A percentile compares a stretch with the other conserved stretches of the same genome.
Evolutionary conservation across 2,113 vertebrate species (phyloP).

Genomic region (Gnathonemus longibarbis): DNA sequence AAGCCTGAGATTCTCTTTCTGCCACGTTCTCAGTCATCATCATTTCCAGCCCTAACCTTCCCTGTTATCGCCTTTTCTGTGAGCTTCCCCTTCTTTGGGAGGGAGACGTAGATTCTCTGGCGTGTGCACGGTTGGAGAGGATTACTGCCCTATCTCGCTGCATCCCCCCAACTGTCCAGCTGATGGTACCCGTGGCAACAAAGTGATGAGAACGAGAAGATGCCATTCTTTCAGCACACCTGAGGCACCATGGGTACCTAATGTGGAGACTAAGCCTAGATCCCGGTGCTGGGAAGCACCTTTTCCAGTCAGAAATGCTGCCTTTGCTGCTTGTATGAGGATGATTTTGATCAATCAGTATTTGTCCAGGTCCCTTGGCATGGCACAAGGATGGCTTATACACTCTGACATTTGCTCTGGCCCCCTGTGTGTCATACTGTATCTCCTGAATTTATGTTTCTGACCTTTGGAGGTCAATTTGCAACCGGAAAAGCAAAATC

Average conservation of each 20-base stretch:
- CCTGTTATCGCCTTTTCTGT: neutral
- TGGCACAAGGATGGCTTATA: neutral
- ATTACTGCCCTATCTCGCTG: neutral
- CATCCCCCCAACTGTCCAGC: neutral
- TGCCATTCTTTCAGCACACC: neutral
- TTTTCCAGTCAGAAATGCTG: neutral
- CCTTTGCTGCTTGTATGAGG: neutral
- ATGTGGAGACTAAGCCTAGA: neutral
- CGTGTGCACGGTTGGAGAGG: neutral
- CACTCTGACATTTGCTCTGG: neutral
- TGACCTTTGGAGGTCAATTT: neutral
- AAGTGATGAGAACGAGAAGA: neutral
- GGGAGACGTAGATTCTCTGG: neutral
- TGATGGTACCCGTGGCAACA: neutral
- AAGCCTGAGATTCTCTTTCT: neutral
- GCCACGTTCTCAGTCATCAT: neutral
- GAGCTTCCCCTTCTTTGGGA: neutral
- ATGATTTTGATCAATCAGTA: neutral
- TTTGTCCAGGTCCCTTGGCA: neutral
- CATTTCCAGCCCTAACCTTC: neutral
- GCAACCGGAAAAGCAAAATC: neutral
- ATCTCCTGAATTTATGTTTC: neutral
- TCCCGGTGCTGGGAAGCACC: neutral
- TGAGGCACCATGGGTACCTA: neutral
- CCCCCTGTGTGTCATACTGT: neutral